Evolutionary conservation across 2,888 invertebrate species (phyloP), one percentile per base, ranked within the genome.

Genomic region (Dynastes grantii): DNA sequence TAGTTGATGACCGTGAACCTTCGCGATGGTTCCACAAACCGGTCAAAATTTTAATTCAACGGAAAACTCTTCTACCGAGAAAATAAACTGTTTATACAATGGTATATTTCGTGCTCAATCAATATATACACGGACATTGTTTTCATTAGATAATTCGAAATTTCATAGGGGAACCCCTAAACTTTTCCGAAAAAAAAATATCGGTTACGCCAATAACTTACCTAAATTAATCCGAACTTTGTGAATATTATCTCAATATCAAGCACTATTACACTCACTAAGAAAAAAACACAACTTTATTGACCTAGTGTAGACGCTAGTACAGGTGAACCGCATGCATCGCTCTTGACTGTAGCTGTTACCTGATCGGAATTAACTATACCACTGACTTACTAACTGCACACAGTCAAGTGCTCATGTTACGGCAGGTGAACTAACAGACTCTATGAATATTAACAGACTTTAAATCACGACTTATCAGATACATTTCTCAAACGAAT

Each of bases 351-450:
- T 78, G 73, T 78, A 80, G 81, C 81, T 81, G 83, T 81, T 82
- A 83, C 81, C 83, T 83, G 83, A 81, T 79, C 81, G 81, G 81
- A 81, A 83, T 83, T 80, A 80, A 79, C 78, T 76, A 79, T 79
- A 78, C 81, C 80, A 81, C 81, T 83, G 83, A 83, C 83, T 83
- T 83, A 82, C 81, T 83, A 81, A 83, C 83, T 80, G 81, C 81
- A 78, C 81, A 78, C 81, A 80, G 77, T 79, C 80, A 81, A 78
- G 82, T 82, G 81, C 80, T 83, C 81, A 80, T 78, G 79, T 68
- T 80, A 80, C 82, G 80, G 82, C 83, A 83, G 83, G 83, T 82
- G 82, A 81, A 83, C 83, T 83, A 81, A 79, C 81, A 81, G 78
- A 75, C 55, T 27, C 73, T 27, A 75, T 75, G 73, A 75, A 75